Evolutionary conservation across 1,140 invertebrate genomes (phyloP).

Genomic region (Cryptotermes secundus): DNA sequence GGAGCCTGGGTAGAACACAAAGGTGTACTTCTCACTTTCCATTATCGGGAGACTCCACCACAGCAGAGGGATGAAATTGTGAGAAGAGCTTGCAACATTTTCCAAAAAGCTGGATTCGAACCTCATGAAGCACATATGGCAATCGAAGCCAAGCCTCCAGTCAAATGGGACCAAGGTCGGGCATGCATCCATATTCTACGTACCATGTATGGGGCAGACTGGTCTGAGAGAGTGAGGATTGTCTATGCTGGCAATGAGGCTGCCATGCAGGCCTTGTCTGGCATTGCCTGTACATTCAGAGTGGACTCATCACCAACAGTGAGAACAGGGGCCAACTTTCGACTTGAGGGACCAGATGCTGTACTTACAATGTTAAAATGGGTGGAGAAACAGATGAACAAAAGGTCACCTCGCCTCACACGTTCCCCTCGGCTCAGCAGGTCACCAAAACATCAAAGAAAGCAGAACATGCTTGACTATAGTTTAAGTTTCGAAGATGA

Average conservation of each 20-base stretch:
- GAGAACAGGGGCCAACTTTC: conserved; percentile 44
- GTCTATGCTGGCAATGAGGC: conserved; percentile 51
- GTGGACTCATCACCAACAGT: conserved; percentile 44
- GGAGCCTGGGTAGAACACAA: conserved; percentile 52
- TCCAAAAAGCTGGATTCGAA: conserved; percentile 44
- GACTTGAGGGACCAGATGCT: conserved; percentile 44
- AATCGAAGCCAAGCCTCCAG: conserved; percentile 47
- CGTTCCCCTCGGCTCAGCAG: not conserved
- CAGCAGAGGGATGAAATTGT: conserved; percentile 40
- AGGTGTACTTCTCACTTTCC: conserved; percentile 47
- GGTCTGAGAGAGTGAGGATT: conserved; percentile 46
- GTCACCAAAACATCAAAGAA: not conserved
- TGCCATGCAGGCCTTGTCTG: conserved; percentile 46
- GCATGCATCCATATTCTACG: conserved; percentile 49
- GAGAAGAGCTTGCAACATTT: conserved; percentile 42
- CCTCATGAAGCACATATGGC: conserved; percentile 45
- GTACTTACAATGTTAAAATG: conserved; percentile 46
- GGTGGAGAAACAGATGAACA: conserved; percentile 44
- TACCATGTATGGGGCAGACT: conserved; percentile 48
- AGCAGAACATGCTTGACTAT: conserved; percentile 10
- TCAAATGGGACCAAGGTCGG: conserved; percentile 49
- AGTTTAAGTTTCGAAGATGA: conserved; percentile 10
- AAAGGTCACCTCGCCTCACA: conserved; percentile 28
- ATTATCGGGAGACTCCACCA: conserved; percentile 46
- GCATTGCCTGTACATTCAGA: conserved; percentile 48